These are phyloP conservation scores for Lampropteryx suffumata DNA, from an alignment of 2,888 invertebrate genomes.

Conservation along the genomic window DNA sequence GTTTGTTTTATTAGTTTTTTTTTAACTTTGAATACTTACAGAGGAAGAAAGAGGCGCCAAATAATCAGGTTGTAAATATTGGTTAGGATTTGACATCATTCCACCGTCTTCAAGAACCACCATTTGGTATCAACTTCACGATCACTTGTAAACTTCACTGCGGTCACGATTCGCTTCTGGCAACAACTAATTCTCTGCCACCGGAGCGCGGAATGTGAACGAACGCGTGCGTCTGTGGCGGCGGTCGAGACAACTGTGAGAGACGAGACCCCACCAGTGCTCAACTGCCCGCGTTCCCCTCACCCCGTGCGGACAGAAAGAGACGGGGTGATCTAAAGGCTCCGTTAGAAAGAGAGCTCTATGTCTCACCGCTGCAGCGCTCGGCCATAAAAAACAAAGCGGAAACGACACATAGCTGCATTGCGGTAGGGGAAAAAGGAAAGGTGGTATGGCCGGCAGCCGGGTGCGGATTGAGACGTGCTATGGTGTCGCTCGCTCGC, in stretches of 20 bases:
- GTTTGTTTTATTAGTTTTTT: no score
- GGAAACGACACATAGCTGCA: constrained; percentile 82
- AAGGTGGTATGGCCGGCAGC: constrained; percentile 77
- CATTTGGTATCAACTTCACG: constrained; percentile 85
- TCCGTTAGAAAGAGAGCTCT: constrained; percentile 67
- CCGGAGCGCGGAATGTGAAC: constrained; percentile 54
- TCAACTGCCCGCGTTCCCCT: constrained; percentile 51
- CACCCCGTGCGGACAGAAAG: constrained; percentile 58
- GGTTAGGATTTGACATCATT: constrained; percentile 95
- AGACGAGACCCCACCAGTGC: constrained; percentile 70
- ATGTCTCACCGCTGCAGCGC: constrained; percentile 79
- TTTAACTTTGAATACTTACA: constrained; percentile 86
- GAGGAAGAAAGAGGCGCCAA: constrained; percentile 96
- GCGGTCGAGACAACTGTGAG: constrained; percentile 75
- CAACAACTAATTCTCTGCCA: constrained; percentile 66
- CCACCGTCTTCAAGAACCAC: constrained; percentile 95
- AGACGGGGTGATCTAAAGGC: constrained; percentile 59
- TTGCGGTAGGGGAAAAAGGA: constrained; percentile 81
- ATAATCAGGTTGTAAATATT: constrained; percentile 98
- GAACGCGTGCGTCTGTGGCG: constrained; percentile 61
- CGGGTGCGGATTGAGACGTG: constrained; percentile 83
- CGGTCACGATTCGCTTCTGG: constrained; percentile 67
- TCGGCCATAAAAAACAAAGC: constrained; percentile 79
- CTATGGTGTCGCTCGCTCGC: constrained; percentile 80
- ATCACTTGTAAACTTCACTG: constrained; percentile 68